Conservation (phyloP, 2,888 invertebrate genomes). For the Troglohyphantes excavatus region DNA sequence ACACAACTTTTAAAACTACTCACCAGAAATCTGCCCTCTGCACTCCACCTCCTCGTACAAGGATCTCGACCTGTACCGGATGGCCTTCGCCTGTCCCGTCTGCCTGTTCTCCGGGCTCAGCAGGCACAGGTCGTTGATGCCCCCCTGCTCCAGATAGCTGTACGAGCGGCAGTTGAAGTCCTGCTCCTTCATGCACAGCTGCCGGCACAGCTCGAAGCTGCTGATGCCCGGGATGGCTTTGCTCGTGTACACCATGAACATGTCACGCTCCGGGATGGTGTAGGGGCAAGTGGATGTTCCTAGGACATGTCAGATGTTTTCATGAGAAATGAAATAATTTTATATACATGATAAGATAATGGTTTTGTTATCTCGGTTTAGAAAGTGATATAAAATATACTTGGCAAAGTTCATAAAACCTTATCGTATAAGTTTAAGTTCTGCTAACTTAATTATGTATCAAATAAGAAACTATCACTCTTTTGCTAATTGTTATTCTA, state of each 20-base stretch:
- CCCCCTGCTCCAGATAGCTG: conserved; percentile 80
- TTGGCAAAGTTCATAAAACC: too few species aligned
- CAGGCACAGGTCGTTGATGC: conserved; percentile 84
- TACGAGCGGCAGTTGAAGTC: conserved; percentile 83
- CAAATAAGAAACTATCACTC: too few species aligned
- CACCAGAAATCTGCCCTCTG: conserved; percentile 58
- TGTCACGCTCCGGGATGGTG: conserved; percentile 82
- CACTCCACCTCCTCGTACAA: conserved; percentile 89
- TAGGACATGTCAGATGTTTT: conserved; percentile 7
- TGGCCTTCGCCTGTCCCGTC: conserved; percentile 79
- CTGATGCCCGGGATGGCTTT: conserved; percentile 81
- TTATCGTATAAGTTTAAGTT: too few species aligned
- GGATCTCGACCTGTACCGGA: conserved; percentile 86
- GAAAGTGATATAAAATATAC: too few species aligned
- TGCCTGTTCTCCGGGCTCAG: conserved; percentile 89
- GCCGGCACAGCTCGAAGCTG: conserved; percentile 82
- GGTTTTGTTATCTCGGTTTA: too few species aligned
- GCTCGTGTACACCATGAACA: conserved; percentile 83
- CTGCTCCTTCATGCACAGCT: conserved; percentile 83
- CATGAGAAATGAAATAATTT: too few species aligned
- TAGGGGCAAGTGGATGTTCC: conserved; percentile 82
- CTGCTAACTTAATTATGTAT: too few species aligned
- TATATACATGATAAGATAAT: too few species aligned
- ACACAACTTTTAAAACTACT: too few species aligned
- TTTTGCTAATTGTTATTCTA: too few species aligned